phyloP scores from a whole-genome alignment of 1,140 invertebrate genomes.

The Lepidurus arcticus region DNA sequence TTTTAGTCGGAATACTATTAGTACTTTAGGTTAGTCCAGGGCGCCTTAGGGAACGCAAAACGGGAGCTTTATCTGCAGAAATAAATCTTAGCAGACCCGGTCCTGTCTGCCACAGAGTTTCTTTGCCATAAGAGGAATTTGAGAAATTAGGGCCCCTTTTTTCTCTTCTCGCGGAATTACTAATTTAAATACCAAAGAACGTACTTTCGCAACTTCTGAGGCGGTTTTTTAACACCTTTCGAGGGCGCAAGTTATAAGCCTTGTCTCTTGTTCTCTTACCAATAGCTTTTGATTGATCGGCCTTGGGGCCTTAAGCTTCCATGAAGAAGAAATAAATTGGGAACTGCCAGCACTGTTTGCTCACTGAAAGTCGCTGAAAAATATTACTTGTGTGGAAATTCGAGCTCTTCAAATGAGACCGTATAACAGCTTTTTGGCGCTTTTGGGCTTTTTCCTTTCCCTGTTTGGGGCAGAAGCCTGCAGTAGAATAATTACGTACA shows the following conservation, averaged over 20 bases:
- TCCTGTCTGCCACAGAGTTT: too few species aligned
- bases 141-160: neutral
- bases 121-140: neutral
- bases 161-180: neutral
- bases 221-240: neutral
- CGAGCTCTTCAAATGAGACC: neutral
- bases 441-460: neutral
- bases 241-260: neutral
- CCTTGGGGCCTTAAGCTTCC: neutral
- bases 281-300: neutral
- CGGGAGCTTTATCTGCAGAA: too few species aligned
- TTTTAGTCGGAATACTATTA: too few species aligned
- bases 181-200: neutral
- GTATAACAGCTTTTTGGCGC: neutral
- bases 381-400: neutral
- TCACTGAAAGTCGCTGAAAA: neutral
- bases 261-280: neutral
- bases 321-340: neutral
- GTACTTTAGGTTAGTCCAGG: too few species aligned
- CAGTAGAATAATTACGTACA: slow-evolving; percentile 2
- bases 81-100: too few species aligned
- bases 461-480: neutral
- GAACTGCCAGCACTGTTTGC: neutral
- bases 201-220: neutral
- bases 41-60: too few species aligned